Percentiles rank a stretch among this genome's conserved stretches.
These are phyloP conservation scores for Otocyon megalotis DNA, from an alignment of 2,113 vertebrate species.

Conservation along the genomic window DNA sequence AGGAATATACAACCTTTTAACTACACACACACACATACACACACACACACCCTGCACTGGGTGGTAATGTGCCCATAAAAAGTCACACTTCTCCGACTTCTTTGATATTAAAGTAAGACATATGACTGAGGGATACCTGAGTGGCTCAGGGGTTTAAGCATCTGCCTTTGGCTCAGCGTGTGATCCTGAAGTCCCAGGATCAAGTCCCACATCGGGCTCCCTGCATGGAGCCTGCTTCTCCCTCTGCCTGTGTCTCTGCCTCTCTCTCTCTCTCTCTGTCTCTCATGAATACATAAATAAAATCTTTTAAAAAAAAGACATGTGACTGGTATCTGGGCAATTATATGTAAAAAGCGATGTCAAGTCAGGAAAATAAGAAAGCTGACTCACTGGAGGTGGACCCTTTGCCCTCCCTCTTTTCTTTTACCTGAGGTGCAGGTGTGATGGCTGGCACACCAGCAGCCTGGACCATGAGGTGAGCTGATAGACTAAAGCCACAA, in stretches of 20 bases:
- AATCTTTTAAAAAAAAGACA: too few relatives aligned
- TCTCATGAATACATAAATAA: too few relatives aligned
- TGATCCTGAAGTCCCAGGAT: too few relatives aligned
- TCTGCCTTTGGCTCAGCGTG: too few relatives aligned
- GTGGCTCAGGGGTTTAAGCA: too few relatives aligned
- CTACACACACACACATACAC: not conserved
- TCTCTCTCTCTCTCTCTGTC: too few relatives aligned
- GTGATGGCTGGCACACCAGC: not conserved
- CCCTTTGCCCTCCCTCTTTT: not conserved
- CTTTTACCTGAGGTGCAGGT: not conserved
- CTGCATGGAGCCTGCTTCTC: too few relatives aligned
- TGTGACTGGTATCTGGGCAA: not conserved
- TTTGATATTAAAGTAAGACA: not conserved
- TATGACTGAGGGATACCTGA: too few relatives aligned
- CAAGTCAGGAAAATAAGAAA: not conserved
- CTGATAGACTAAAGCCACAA: not conserved
- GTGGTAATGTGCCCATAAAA: not conserved
- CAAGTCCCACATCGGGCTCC: too few relatives aligned
- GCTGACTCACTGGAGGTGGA: too few relatives aligned
- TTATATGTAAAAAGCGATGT: not conserved
- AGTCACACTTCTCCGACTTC: not conserved
- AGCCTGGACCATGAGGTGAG: not conserved
- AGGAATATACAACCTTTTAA: not conserved
- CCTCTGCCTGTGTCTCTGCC: too few relatives aligned
- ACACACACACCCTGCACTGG: not conserved